Conservation (phyloP, 2,797 vertebrate genomes). For the Mionectes olivaceus region DNA sequence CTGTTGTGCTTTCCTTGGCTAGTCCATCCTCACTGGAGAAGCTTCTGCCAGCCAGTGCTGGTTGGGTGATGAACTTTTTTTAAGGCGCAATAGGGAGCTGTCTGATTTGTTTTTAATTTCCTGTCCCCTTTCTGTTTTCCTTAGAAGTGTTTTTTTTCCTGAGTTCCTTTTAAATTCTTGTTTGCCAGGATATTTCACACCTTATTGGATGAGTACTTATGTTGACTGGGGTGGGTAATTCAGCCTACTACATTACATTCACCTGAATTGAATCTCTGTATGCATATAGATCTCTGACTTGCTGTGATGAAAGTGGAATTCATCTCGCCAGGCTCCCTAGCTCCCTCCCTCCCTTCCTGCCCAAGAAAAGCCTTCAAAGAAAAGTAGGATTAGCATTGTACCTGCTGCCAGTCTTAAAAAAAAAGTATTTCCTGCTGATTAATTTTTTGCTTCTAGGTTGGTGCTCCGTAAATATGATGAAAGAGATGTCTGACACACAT, state of each 20-base stretch:
- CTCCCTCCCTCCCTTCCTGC: not conserved
- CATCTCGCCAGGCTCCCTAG: not conserved
- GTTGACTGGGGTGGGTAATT: not conserved
- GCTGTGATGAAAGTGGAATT: slow-evolving; percentile 38
- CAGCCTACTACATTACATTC: not conserved
- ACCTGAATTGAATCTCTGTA: not conserved
- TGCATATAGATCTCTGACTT: not conserved
- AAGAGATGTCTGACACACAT: not conserved
- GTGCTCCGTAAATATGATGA: not conserved
- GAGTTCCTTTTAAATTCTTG: not conserved
- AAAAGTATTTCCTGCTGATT: not conserved
- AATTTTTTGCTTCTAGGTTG: not conserved
- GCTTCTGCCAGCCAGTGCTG: not conserved
- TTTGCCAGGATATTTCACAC: not conserved
- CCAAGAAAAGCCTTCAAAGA: not conserved
- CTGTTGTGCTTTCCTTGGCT: not conserved
- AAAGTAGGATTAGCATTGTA: not conserved
- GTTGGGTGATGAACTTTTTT: not conserved
- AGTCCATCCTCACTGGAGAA: not conserved
- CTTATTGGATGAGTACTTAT: not conserved
- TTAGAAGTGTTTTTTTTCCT: not conserved
- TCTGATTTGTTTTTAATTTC: not conserved
- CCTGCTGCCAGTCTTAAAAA: not conserved
- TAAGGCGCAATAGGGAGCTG: not conserved
- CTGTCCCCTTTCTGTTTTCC: not conserved